A percentile compares a stretch with the other conserved stretches of the same genome.
phyloP scores from a whole-genome alignment of 2,113 vertebrate genomes.

The Hyperoodon ampullatus region DNA sequence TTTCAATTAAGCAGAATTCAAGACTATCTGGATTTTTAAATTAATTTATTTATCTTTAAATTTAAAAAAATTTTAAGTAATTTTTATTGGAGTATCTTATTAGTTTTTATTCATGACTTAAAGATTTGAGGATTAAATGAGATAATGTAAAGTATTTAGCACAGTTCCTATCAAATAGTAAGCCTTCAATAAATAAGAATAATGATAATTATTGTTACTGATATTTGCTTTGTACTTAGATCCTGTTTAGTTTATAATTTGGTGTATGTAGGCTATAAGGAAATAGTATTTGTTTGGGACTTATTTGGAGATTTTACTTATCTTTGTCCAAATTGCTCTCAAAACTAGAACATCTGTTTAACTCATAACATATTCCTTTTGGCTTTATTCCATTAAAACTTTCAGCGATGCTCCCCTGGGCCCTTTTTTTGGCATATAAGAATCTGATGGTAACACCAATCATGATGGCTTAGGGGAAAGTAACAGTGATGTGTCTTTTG shows the following conservation, averaged over 20 bases:
- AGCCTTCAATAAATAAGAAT: not conserved
- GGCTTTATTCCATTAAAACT: conserved; percentile 33
- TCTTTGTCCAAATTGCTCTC: conserved; percentile 48
- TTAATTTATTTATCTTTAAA: too few species aligned
- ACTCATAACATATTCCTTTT: conserved; percentile 31
- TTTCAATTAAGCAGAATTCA: too few species aligned
- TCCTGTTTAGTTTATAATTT: not conserved
- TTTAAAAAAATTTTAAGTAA: accelerated
- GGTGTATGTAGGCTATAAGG: not conserved
- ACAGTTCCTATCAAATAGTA: not conserved
- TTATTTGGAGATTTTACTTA: not conserved
- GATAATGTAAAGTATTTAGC: not conserved
- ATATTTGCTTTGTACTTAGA: not conserved
- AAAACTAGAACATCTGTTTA: conserved; percentile 51
- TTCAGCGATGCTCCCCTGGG: not conserved
- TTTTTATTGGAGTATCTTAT: too few species aligned
- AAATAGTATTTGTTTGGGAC: conserved; percentile 19
- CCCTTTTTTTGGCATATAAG: not conserved
- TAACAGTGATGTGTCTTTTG: not conserved
- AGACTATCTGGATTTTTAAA: too few species aligned
- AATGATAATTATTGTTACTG: not conserved
- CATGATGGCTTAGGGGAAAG: not conserved
- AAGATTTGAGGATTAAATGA: not conserved
- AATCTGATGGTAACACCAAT: not conserved
- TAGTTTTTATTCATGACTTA: not conserved